phyloP scores from a whole-genome alignment of 2,113 vertebrate species.

The Tapirus terrestris region DNA sequence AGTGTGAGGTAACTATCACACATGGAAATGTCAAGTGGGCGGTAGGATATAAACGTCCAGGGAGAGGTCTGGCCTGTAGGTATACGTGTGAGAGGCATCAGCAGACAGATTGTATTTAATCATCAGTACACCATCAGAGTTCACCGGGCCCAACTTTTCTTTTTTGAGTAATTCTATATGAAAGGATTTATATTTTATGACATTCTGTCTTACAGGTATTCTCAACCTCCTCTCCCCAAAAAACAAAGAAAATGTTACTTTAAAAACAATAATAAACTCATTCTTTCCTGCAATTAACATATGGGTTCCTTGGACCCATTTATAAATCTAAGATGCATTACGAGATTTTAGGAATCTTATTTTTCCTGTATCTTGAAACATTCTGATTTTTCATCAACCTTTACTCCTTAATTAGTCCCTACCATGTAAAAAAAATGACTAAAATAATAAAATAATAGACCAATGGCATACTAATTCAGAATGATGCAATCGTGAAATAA shows the following conservation, averaged over 20 bases:
- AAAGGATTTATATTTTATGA: constrained; percentile 14
- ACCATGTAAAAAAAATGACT: neutral
- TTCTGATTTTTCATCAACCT: neutral
- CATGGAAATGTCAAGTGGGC: neutral
- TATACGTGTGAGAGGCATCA: neutral
- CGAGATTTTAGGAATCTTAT: neutral
- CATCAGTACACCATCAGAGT: neutral
- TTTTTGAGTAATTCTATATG: neutral
- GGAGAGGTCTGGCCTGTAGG: neutral
- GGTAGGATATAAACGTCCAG: neutral
- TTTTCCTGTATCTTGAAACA: constrained; percentile 17
- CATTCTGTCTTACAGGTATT: neutral
- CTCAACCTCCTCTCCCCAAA: neutral
- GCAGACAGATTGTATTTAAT: neutral
- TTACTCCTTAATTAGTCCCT: neutral
- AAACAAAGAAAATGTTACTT: neutral
- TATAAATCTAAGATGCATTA: neutral
- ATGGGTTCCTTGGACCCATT: neutral
- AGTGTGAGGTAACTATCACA: neutral
- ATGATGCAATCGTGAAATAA: neutral
- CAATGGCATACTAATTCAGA: neutral
- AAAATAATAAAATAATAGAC: neutral
- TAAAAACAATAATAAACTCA: neutral
- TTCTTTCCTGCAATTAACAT: neutral
- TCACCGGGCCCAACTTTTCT: neutral